Conservation (phyloP, 23 tunicate species). For the Clavelina lepadiformis region DNA sequence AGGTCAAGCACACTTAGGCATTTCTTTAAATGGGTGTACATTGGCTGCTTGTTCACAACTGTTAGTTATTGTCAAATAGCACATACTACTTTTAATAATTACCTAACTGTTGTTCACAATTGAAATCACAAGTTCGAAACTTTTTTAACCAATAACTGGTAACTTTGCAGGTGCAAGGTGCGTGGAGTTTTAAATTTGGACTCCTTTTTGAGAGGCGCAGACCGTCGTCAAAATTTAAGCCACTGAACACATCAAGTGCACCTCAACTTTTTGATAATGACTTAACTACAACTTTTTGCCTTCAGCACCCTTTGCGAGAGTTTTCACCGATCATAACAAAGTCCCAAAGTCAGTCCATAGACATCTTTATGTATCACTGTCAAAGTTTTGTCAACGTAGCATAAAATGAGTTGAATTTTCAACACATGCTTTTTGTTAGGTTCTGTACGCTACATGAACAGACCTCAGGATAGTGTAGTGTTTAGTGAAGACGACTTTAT, state of each 20-base stretch:
- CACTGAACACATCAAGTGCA: conserved; percentile 6
- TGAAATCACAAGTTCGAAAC: no score
- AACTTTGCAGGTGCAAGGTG: conserved; percentile 42
- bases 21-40: no score
- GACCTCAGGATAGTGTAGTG: conserved; percentile 59
- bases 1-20: conserved; percentile 16
- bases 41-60: no score
- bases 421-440: conserved; percentile 50
- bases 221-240: neutral
- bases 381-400: no score
- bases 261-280: conserved; percentile 57
- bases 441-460: conserved; percentile 78
- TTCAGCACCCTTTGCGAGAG: conserved; percentile 86
- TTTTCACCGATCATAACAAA: conserved; percentile 77
- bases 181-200: conserved; percentile 77
- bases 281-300: conserved; percentile 73
- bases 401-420: no score
- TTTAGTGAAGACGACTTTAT: conserved; percentile 82
- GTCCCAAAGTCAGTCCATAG: conserved; percentile 46
- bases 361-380: no score
- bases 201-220: conserved; percentile 64
- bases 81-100: no score
- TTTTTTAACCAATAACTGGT: no score
- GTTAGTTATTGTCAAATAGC: no score
- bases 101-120: no score